Conservation (phyloP, 1,140 invertebrate genomes). For the Drosophila melanica region DNA sequence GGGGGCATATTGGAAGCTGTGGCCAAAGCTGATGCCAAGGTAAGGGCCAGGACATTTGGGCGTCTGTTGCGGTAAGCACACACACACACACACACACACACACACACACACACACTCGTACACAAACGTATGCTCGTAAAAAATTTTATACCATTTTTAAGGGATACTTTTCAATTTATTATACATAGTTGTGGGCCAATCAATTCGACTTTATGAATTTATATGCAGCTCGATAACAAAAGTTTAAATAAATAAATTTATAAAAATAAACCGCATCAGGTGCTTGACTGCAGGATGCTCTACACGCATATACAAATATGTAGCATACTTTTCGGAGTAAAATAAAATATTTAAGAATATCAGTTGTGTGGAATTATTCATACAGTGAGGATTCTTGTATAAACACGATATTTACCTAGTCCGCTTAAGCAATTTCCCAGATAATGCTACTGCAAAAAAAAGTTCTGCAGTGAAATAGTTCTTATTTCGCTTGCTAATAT, state of each 20-base stretch:
- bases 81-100: not conserved
- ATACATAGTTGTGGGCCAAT: slow-evolving; percentile 49
- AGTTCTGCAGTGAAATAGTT: too few relatives aligned
- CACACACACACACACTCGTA: not conserved
- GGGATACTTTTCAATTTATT: slow-evolving; percentile 69
- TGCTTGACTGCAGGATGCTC: slow-evolving; percentile 3
- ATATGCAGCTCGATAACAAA: slow-evolving; percentile 29
- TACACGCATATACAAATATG: not conserved
- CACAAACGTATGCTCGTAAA: slow-evolving; percentile 35
- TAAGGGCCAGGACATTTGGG: slow-evolving; percentile 1
- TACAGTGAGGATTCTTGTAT: too few relatives aligned
- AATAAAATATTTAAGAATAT: too few relatives aligned
- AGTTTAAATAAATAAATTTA: slow-evolving; percentile 44
- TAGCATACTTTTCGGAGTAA: not conserved
- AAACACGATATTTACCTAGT: too few relatives aligned
- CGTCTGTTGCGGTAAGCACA: not conserved
- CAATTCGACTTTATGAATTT: slow-evolving; percentile 58
- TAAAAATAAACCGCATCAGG: not conserved
- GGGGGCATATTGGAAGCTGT: slow-evolving; percentile 51
- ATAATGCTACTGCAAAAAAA: too few relatives aligned
- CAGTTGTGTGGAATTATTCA: not conserved
- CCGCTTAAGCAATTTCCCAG: too few relatives aligned
- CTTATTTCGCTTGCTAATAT: too few relatives aligned
- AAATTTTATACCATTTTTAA: slow-evolving; percentile 58
- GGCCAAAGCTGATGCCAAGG: slow-evolving; percentile 17